Evolutionary conservation across 2,888 invertebrate genomes (phyloP).

Genomic region (Anthoptus insignis): DNA sequence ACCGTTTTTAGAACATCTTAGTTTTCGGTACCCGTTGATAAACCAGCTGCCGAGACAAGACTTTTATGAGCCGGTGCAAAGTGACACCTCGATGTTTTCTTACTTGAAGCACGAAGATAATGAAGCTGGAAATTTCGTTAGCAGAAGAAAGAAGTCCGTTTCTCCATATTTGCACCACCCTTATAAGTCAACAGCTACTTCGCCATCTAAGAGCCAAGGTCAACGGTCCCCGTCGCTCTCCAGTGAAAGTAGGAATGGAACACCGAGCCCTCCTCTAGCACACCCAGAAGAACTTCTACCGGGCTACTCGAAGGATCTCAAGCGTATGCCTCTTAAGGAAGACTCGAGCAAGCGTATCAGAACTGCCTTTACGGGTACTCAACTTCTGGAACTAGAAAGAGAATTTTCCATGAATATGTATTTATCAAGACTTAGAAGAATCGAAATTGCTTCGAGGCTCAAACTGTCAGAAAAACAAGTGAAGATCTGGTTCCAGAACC

Average conservation of each 20-base stretch:
- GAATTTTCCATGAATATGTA: conserved; percentile 97
- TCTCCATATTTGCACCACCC: conserved; percentile 79
- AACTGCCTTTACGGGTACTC: conserved; percentile 97
- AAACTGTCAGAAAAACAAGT: conserved; percentile 98
- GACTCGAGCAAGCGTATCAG: conserved; percentile 95
- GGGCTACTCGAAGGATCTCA: conserved; percentile 75
- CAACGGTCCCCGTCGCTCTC: conserved; percentile 75
- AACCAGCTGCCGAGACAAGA: conserved; percentile 78
- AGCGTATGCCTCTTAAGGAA: conserved; percentile 83
- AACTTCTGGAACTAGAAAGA: conserved; percentile 94
- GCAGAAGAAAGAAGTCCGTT: conserved; percentile 73
- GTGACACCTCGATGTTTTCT: conserved; percentile 61
- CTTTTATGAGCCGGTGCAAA: conserved; percentile 62
- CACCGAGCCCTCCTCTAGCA: conserved; percentile 84
- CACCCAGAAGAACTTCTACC: conserved; percentile 80
- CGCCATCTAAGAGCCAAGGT: conserved; percentile 77
- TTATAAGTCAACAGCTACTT: conserved; percentile 69
- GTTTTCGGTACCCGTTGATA: conserved; percentile 75
- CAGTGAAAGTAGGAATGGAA: conserved; percentile 84
- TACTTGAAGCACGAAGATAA: conserved; percentile 71
- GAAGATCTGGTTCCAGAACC: conserved; percentile 98
- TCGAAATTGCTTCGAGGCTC: conserved; percentile 97
- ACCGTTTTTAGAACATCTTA: conserved; percentile 79
- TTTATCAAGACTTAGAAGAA: conserved; percentile 94
- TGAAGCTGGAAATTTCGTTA: conserved; percentile 69